Conservation (phyloP, 2,797 vertebrate genomes). For the Clarias pachynema region DNA sequence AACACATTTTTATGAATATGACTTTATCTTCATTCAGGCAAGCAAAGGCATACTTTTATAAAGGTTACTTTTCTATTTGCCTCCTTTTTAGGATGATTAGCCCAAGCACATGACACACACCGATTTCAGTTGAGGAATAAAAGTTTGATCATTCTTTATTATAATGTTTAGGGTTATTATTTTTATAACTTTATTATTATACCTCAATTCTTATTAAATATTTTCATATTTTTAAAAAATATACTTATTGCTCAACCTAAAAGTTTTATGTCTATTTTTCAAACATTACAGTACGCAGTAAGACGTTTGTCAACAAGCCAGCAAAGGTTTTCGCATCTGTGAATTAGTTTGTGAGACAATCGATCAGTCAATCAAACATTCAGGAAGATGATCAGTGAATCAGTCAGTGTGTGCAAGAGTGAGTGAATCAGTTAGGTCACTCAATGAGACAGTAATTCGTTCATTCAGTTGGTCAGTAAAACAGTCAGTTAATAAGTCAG, state of each 20-base stretch:
- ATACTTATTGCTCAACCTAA: neutral
- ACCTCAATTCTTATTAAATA: neutral
- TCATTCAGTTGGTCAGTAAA: neutral
- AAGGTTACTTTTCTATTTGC: neutral
- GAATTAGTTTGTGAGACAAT: neutral
- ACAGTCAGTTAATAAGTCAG: neutral
- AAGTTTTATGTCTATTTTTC: neutral
- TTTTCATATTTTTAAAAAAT: neutral
- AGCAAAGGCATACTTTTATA: neutral
- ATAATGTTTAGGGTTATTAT: no score
- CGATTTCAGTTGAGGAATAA: neutral
- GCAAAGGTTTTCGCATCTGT: neutral
- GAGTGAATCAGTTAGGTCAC: neutral
- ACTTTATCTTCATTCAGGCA: neutral
- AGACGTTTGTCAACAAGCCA: neutral
- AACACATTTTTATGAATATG: neutral
- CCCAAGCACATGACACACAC: neutral
- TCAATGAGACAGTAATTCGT: neutral
- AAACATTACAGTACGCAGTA: neutral
- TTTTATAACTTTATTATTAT: no score
- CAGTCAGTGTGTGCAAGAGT: neutral
- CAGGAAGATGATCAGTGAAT: neutral
- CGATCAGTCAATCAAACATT: neutral
- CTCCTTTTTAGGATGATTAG: constrained; percentile 2
- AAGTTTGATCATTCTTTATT: neutral